phyloP scores from a whole-genome alignment of 2,113 vertebrate genomes.

The Lanius collurio region DNA sequence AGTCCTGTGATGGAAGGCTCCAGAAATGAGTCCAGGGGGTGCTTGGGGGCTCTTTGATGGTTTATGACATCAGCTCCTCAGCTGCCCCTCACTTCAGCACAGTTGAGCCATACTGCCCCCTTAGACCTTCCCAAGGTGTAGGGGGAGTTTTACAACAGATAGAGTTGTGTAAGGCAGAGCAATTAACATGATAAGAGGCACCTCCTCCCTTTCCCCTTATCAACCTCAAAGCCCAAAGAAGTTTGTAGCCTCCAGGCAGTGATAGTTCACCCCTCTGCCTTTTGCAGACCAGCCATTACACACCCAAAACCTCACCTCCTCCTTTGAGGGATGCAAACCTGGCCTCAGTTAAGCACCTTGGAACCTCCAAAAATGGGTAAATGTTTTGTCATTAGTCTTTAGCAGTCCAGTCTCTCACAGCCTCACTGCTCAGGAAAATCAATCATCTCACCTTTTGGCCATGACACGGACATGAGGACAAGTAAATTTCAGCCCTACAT shows the following conservation, averaged over 20 bases:
- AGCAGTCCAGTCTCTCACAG: too few relatives aligned
- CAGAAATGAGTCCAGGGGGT: neutral
- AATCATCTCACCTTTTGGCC: neutral
- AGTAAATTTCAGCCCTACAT: neutral
- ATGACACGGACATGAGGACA: neutral
- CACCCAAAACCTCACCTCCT: neutral
- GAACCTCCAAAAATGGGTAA: neutral
- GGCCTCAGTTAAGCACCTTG: neutral
- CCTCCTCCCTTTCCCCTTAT: neutral
- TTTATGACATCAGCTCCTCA: neutral
- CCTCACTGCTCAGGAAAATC: neutral
- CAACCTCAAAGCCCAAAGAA: too few relatives aligned
- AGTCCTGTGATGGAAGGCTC: neutral
- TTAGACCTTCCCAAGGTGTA: neutral
- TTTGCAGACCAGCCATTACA: neutral
- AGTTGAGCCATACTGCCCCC: neutral
- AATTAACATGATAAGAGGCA: neutral
- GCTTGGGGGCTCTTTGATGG: neutral
- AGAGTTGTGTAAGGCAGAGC: rapidly evolving
- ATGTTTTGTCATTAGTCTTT: neutral
- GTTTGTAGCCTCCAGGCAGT: neutral
- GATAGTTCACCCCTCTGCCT: neutral
- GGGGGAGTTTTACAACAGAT: rapidly evolving
- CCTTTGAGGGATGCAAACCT: neutral
- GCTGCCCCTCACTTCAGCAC: neutral